These are phyloP conservation scores for Hucho hucho DNA, from an alignment of 2,113 vertebrate species.

Conservation along the genomic window DNA sequence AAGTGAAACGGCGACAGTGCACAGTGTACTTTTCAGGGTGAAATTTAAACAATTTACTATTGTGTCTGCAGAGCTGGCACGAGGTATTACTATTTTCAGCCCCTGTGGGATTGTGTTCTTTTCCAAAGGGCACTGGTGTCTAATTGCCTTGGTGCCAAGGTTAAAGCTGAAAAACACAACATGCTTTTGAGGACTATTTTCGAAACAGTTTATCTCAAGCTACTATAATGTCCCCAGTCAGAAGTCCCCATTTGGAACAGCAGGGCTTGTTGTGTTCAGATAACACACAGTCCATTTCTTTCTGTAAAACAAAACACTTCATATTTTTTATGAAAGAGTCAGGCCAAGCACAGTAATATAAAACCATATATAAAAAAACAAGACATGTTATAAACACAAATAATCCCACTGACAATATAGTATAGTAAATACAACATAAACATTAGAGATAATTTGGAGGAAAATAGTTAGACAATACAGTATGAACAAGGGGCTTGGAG, in stretches of 20 bases:
- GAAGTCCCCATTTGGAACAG: background rate
- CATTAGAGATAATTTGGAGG: background rate
- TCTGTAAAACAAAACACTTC: background rate
- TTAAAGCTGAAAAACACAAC: conserved; percentile 2
- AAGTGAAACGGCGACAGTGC: background rate
- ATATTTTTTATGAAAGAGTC: background rate
- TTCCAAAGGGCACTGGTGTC: conserved; percentile 2
- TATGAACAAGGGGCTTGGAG: background rate
- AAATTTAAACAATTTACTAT: background rate
- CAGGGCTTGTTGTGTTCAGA: background rate
- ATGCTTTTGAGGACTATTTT: background rate
- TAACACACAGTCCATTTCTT: background rate
- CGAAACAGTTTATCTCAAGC: conserved; percentile 4
- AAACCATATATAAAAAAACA: background rate
- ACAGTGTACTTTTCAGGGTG: background rate
- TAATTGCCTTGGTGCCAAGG: conserved; percentile 14
- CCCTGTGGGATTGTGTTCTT: conserved; percentile 22
- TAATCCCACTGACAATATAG: background rate
- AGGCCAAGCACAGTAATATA: background rate
- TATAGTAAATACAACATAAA: background rate
- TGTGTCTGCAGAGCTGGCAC: conserved; percentile 7
- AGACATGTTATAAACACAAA: background rate
- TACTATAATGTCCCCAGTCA: background rate
- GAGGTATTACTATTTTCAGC: conserved; percentile 34
- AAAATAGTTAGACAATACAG: background rate